phyloP scores from a whole-genome alignment of 2,888 invertebrate species.

The Autographa gamma region DNA sequence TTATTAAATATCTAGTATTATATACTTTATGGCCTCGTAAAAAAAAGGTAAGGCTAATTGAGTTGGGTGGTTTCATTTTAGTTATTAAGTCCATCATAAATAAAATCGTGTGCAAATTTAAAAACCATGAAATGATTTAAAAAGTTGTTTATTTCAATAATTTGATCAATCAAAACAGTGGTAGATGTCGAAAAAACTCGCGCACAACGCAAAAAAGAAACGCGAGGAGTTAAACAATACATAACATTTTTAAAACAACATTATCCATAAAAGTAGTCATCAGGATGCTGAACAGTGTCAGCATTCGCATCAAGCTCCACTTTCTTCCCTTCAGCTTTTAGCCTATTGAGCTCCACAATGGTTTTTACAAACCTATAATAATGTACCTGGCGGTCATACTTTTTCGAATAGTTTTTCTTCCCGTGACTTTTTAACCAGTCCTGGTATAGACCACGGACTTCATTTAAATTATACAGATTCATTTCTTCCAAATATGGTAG shows the following conservation, averaged over 20 bases:
- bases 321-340: conserved; percentile 59
- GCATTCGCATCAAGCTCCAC: conserved; percentile 60
- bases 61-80: too few species aligned
- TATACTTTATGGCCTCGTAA: too few species aligned
- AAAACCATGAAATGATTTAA: too few species aligned
- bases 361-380: conserved; percentile 76
- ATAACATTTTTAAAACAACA: conserved; percentile 17
- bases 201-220: not conserved
- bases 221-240: not conserved
- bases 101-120: too few species aligned
- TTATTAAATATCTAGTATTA: too few species aligned
- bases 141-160: too few species aligned
- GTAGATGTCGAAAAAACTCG: too few species aligned
- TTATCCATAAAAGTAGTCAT: conserved; percentile 64
- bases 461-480: conserved; percentile 68
- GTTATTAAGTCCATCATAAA: too few species aligned
- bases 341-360: conserved; percentile 68
- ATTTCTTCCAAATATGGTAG: conserved; percentile 28
- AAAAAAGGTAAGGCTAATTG: too few species aligned
- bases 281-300: conserved; percentile 65
- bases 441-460: conserved; percentile 65
- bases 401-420: conserved; percentile 58
- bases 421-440: conserved; percentile 57
- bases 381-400: conserved; percentile 50
- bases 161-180: too few species aligned